Evolutionary conservation across 1,140 invertebrate species (phyloP).

Genomic region (Cryptotermes secundus): DNA sequence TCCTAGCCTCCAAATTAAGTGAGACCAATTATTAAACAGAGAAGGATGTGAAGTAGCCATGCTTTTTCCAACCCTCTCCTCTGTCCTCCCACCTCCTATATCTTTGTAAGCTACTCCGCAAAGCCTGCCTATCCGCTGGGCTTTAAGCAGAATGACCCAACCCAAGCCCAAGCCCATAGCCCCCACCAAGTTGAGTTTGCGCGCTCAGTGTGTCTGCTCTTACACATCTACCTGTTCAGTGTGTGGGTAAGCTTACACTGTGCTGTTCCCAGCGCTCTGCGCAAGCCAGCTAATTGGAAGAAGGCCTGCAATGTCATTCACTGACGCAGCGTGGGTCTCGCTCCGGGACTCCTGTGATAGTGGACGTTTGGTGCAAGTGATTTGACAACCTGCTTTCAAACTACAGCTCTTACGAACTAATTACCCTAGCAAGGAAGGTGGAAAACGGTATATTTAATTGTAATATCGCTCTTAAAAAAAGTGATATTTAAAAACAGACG

Average conservation of each 20-base stretch:
- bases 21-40: background rate
- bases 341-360: background rate
- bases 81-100: background rate
- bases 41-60: background rate
- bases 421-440: background rate
- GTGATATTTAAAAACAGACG: background rate
- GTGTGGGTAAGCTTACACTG: background rate
- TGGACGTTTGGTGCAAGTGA: background rate
- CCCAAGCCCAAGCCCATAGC: background rate
- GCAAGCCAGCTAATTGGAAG: background rate
- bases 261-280: background rate
- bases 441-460: background rate
- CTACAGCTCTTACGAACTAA: background rate
- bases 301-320: too few relatives aligned
- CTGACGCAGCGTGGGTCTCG: background rate
- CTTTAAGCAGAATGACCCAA: slow-evolving; percentile 16
- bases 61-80: background rate
- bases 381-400: background rate
- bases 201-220: background rate
- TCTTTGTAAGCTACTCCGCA: slow-evolving; percentile 6
- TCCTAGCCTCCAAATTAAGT: background rate
- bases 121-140: slow-evolving; percentile 14
- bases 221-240: background rate
- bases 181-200: background rate
- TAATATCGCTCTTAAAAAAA: background rate